Base-by-base conservation (phyloP, 1,140 invertebrate genomes). In the Metaphire vulgaris region DNA sequence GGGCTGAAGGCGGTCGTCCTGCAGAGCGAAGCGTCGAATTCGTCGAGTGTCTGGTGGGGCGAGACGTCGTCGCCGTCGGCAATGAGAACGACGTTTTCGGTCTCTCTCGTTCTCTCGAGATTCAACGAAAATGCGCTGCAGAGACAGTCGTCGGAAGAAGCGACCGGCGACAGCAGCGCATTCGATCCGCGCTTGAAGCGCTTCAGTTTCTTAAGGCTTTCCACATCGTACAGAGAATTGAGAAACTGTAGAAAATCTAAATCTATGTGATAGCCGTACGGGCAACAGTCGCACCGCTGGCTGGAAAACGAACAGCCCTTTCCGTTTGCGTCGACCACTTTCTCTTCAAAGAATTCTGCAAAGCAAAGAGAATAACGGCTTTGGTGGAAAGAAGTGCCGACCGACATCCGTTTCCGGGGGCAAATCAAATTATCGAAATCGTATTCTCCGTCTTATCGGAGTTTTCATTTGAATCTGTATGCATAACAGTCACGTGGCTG, bases 201-300 rank as follows among this genome's bases (percentile, higher is more conserved):
- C 41, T 56, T 56, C 41, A 56, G 41, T 12, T 6, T 56, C 41
- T 56, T 56, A 21, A 56, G 67, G n/a, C 28, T 69, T 14, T 69
- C n/a, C 30, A 28, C 72, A 14, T 41, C 26, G 14, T 41, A 34
- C 16, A 64, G 33, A 14, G 72, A 73, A 2, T 93, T 91, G 85
- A 92, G 93, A 85, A 92, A 95, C 34, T 90, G 89, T 29, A 95
- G 91, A 85, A 96, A 96, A 84, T 95, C 93, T 81, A 94, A 85
- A 84, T 96, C 93, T 81, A 96, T 93, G 86, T 95, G 93, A 86
- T 93, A 95, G 65, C 93, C 93, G 88, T 94, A 96, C 1, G 93
- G 93, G 82, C 88, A 88, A 78, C 88, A 88, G 0, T 80, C 81
- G 79, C 88, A 88, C 65, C 83, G 81, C 33, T 73, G 72, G 15